Evolutionary conservation across 1,140 invertebrate genomes (phyloP), one percentile per base, ranked within the genome.

Genomic region (Varroa destructor): DNA sequence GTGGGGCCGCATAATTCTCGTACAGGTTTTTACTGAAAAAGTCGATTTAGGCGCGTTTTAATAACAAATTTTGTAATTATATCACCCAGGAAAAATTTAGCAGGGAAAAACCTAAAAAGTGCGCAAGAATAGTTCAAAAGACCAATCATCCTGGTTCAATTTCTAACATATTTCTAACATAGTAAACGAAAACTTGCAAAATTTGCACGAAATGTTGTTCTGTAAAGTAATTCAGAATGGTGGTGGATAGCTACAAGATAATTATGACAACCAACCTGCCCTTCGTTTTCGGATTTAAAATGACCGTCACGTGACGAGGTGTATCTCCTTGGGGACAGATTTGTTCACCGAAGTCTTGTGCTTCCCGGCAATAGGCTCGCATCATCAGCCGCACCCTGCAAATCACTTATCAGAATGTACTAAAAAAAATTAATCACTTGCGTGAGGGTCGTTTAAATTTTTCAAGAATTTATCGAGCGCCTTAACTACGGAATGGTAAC

Each of bases 1-100:
- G 80, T 46, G 93, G 93, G 72, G 91, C 91, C 77, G 90, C 94
- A 79, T 92, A 96, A 76, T 93, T 90, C 78, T 94, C 89, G 83
- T 90, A 96, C 43, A 84, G 76, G 71, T 83, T 82, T 73, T 83
- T 84, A 14, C 83, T 81, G 78, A 86, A 86, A 71, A 83, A 92
- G 25, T 25, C 25, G 25, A 25, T 25, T 25, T 25, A 25, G 25
- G 25, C 25, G 25, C 25, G 25, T 25, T 25, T 25, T 72, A 6
- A 81, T 77, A 74, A 73, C 25, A 25, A 25, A 25, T 25, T 25
- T 25, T 25, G 25, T 25, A 25, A 25, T 25, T 25, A 25, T 25
- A 25, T 25, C 25, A 25, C 25, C 25, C 25, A 25, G 25, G 25
- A 25, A 25, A 42, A 42, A 36, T 37, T 55, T 36, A 43, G 25